These are phyloP conservation scores for Cossypha caffra DNA, from an alignment of 2,797 vertebrate genomes.

Conservation along the genomic window DNA sequence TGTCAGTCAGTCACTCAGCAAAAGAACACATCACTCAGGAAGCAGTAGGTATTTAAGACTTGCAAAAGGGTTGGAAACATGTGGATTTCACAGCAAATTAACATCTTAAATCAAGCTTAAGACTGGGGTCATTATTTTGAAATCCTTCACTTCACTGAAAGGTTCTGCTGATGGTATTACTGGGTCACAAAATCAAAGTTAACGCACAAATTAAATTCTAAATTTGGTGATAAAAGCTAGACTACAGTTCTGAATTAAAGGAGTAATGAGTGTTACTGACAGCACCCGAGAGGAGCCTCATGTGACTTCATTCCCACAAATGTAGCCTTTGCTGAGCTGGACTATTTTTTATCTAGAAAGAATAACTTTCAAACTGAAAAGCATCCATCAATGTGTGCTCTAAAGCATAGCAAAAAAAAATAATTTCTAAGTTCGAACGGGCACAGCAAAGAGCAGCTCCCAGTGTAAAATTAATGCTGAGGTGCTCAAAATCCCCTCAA, in stretches of 20 bases:
- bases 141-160: neutral
- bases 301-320: conserved; percentile 20
- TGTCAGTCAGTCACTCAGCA: neutral
- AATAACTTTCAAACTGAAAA: conserved; percentile 50
- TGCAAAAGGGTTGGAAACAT: neutral
- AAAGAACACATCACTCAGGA: neutral
- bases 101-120: neutral
- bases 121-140: neutral
- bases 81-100: neutral
- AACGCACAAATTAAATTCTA: conserved; percentile 22
- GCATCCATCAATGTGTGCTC: neutral
- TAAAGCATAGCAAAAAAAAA: neutral
- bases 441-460: neutral
- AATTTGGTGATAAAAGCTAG: conserved; percentile 36
- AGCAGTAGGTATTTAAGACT: neutral
- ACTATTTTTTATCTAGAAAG: conserved; percentile 54
- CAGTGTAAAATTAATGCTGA: neutral
- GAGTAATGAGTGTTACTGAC: conserved; percentile 21
- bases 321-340: neutral
- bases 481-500: neutral
- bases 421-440: neutral
- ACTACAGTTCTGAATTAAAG: conserved; percentile 22
- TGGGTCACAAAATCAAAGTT: neutral
- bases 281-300: neutral
- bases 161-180: neutral